Conservation (phyloP, 2,888 invertebrate species). For the Eudasyphora cyanicolor region DNA sequence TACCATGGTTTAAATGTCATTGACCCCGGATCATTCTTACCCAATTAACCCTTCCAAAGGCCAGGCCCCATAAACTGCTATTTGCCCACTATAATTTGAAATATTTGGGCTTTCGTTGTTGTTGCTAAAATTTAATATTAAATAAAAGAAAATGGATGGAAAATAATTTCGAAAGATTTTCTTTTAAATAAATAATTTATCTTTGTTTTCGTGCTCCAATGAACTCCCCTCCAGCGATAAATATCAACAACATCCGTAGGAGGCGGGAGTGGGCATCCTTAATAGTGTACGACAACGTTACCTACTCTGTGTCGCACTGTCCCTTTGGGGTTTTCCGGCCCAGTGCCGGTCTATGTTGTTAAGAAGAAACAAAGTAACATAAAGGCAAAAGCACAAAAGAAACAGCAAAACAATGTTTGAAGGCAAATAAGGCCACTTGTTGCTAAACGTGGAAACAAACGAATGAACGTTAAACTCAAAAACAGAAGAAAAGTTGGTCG, state of each 20-base stretch:
- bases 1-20: too few relatives aligned
- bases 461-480: background rate
- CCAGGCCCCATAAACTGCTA: too few relatives aligned
- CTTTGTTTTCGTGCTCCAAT: background rate
- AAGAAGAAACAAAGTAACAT: background rate
- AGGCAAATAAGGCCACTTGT: conserved; percentile 22
- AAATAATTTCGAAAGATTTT: background rate
- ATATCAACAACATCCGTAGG: background rate
- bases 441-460: background rate
- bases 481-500: background rate
- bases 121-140: background rate
- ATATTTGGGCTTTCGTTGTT: too few relatives aligned
- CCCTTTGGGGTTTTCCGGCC: conserved; percentile 21
- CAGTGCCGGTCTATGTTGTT: conserved; percentile 1
- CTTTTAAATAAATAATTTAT: background rate
- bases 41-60: too few relatives aligned
- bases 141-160: background rate
- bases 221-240: background rate
- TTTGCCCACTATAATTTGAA: too few relatives aligned
- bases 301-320: too few relatives aligned
- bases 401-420: background rate
- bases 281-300: background rate
- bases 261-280: background rate
- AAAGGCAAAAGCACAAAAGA: background rate
- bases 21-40: too few relatives aligned